Percentiles rank a stretch among this genome's conserved stretches.
Evolutionary conservation across 2,113 vertebrate species (phyloP).

Genomic region (Scartelaos histophorus): DNA sequence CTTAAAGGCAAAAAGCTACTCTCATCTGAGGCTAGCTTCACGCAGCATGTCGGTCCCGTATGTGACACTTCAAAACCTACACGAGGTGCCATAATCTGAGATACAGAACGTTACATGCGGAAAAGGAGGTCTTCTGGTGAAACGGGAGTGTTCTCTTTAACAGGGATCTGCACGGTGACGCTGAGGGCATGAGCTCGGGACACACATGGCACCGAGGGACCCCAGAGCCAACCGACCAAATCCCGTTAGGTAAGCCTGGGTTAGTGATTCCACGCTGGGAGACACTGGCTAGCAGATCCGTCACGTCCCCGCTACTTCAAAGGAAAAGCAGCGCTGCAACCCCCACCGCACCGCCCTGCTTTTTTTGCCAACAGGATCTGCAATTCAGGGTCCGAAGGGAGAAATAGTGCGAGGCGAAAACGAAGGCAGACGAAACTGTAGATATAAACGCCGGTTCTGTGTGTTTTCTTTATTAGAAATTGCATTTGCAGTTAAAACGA

Average conservation of each 20-base stretch:
- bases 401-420: slow-evolving; percentile 33
- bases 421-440: slow-evolving; percentile 27
- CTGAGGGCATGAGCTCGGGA: slow-evolving; percentile 66
- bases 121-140: slow-evolving; percentile 67
- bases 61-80: slow-evolving; percentile 41
- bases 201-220: slow-evolving; percentile 71
- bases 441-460: slow-evolving; percentile 26
- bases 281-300: slow-evolving; percentile 76
- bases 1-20: slow-evolving; percentile 32
- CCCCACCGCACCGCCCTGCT: slow-evolving; percentile 37
- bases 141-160: slow-evolving; percentile 71
- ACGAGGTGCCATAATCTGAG: slow-evolving; percentile 43
- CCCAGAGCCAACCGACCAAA: slow-evolving; percentile 71
- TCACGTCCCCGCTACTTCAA: slow-evolving; percentile 79
- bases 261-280: slow-evolving; percentile 80
- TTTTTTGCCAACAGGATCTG: slow-evolving; percentile 60
- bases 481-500: neutral
- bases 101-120: slow-evolving; percentile 52
- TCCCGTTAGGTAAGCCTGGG: slow-evolving; percentile 80
- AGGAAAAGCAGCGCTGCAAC: slow-evolving; percentile 56
- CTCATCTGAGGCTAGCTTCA: slow-evolving; percentile 14
- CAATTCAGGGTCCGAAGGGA: slow-evolving; percentile 60
- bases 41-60: slow-evolving; percentile 32
- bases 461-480: slow-evolving; percentile 27
- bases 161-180: slow-evolving; percentile 68